Base-by-base conservation (phyloP, 2,797 vertebrate genomes). In the Poeciliopsis gracilis region DNA sequence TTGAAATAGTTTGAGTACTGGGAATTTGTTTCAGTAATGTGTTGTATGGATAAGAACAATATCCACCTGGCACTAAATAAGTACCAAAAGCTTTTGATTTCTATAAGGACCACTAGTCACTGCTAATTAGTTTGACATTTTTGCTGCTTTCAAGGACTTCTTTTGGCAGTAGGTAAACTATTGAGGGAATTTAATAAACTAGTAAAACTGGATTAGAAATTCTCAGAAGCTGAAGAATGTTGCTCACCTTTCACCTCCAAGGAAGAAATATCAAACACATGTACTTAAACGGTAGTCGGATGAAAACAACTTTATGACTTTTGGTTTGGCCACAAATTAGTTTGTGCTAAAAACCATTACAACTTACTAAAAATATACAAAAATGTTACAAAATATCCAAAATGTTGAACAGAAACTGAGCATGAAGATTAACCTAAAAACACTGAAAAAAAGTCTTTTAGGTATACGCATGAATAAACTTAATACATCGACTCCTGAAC, bases 1-100 rank as follows among this genome's bases (percentile, higher is more conserved):
- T 9, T 69, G 18, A 66, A 77, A 75, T 70, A 4, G 77, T n/a
- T 30, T 43, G 61, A 70, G 10, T 46, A 16, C 20, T 43, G 72
- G 59, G 41, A 49, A 46, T 63, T 69, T 74, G 71, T 55, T 47
- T 45, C 43, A 49, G 2, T 63, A 3, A 30, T 15, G 55, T 10
- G 11, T 36, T 36, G 30, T 20, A 30, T 33, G 73, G 18, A 28
- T 13, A 59, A 59, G 57, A 59, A 28, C n/a, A 55, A 5, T 9
- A 12, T 11, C 70, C 70, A 36, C 28, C 70, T 38, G 46, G 20
- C 49, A 51, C 18, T 36, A 49, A 72, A 30, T 5, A 72, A 51
- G 23, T 3, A 38, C 28, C 13, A 8, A 45, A 13, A 45, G 25
- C 12, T 6, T 45, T 41, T n/a, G 67, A 70, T 70, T 41, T 41